These are phyloP conservation scores for Listrodromus nycthemerus DNA, from an alignment of 2,888 invertebrate species.

Conservation along the genomic window DNA sequence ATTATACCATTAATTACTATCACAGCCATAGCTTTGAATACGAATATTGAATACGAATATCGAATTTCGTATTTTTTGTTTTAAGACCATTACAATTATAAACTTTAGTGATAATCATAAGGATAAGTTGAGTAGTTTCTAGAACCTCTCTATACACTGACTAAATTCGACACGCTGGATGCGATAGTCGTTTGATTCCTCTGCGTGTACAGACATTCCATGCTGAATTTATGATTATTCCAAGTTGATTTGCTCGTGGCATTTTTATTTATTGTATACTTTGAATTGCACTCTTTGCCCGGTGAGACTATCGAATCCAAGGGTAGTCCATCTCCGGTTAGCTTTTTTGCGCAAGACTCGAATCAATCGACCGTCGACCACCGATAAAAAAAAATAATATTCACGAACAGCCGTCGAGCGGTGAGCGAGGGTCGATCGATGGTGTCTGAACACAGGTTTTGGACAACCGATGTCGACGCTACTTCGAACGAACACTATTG, in stretches of 20 bases:
- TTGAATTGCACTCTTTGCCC: conserved; percentile 61
- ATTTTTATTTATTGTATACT: conserved; percentile 38
- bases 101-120: conserved; percentile 78
- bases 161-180: conserved; percentile 62
- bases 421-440: conserved; percentile 45
- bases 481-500: conserved; percentile 54
- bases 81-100: conserved; percentile 81
- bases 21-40: conserved; percentile 85
- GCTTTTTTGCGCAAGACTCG: conserved; percentile 8
- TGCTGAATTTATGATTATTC: conserved; percentile 17
- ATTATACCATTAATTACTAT: conserved; percentile 79
- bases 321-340: conserved; percentile 47
- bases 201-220: not conserved
- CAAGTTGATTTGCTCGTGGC: conserved; percentile 25
- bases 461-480: conserved; percentile 60
- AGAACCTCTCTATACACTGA: conserved; percentile 59
- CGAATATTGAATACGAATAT: conserved; percentile 82
- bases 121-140: conserved; percentile 73
- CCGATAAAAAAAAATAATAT: conserved; percentile 74
- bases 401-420: conserved; percentile 58
- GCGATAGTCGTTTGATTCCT: conserved; percentile 60
- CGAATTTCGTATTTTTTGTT: conserved; percentile 77
- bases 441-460: conserved; percentile 12
- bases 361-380: conserved; percentile 22
- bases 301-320: conserved; percentile 67